These are phyloP conservation scores for Chrysomela aeneicollis DNA, from an alignment of 2,888 invertebrate genomes.

Conservation along the genomic window DNA sequence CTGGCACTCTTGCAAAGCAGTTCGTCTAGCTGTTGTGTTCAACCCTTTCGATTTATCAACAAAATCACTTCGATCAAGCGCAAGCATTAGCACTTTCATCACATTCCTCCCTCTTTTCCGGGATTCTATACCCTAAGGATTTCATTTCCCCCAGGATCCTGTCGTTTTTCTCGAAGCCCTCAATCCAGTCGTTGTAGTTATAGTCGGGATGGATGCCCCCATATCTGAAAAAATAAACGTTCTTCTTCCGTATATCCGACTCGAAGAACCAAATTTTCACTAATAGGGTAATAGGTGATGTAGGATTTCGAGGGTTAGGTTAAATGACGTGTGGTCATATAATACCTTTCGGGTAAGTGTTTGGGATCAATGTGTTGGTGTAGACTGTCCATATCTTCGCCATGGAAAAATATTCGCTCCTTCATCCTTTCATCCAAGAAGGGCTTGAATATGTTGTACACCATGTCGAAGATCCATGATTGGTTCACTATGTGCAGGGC, in stretches of 20 bases:
- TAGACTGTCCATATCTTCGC: slow-evolving; percentile 74
- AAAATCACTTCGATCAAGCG: too few relatives aligned
- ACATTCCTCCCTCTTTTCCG: slow-evolving; percentile 56
- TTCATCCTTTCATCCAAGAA: slow-evolving; percentile 74
- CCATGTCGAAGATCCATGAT: slow-evolving; percentile 82
- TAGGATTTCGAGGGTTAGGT: too few relatives aligned
- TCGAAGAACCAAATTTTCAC: too few relatives aligned
- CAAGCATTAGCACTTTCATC: too few relatives aligned
- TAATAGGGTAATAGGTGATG: too few relatives aligned
- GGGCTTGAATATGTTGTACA: slow-evolving; percentile 81
- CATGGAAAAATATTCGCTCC: slow-evolving; percentile 72
- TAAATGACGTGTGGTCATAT: too few relatives aligned
- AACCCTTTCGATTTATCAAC: too few relatives aligned
- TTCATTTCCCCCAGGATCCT: slow-evolving; percentile 70
- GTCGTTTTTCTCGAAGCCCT: slow-evolving; percentile 67
- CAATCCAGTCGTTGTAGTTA: slow-evolving; percentile 78
- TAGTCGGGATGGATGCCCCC: slow-evolving; percentile 74
- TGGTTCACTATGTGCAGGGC: slow-evolving; percentile 82
- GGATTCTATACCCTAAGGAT: slow-evolving; percentile 63
- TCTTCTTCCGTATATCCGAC: too few relatives aligned
- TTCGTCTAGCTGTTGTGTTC: too few relatives aligned
- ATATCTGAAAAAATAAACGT: slow-evolving; percentile 56
- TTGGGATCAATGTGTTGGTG: slow-evolving; percentile 77
- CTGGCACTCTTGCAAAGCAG: too few relatives aligned
- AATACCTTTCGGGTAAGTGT: slow-evolving; percentile 69